Evolutionary conservation across 2,797 vertebrate species (phyloP).

Genomic region (Anolis apletophallus): DNA sequence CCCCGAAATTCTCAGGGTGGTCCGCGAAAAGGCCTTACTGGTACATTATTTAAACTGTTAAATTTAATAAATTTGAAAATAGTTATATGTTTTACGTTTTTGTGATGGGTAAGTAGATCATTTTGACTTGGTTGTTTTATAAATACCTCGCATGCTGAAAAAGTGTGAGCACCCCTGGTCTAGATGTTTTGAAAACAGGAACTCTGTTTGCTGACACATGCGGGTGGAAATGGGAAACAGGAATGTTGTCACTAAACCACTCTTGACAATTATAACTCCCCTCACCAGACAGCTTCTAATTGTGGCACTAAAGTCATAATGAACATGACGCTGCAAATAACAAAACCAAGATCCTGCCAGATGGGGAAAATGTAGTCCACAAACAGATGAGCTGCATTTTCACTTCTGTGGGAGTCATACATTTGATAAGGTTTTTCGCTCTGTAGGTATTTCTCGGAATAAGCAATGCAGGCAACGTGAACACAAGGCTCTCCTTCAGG

Average conservation of each 20-base stretch:
- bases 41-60: no score
- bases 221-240: not conserved
- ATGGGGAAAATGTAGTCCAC: not conserved
- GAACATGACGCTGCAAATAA: constrained; percentile 1
- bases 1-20: no score
- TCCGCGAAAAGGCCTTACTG: no score
- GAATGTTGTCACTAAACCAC: not conserved
- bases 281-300: constrained; percentile 6
- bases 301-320: not conserved
- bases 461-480: not conserved
- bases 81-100: no score
- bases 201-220: not conserved
- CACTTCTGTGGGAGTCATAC: not conserved
- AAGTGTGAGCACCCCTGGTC: no score
- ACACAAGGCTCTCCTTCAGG: not conserved
- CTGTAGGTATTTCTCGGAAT: constrained; percentile 35
- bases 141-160: no score
- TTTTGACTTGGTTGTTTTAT: no score
- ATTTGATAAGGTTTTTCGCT: constrained; percentile 4
- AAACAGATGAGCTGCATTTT: not conserved
- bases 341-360: not conserved
- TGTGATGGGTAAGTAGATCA: no score
- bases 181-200: not conserved
- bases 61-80: no score
- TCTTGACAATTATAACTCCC: not conserved